Evolutionary conservation across 2,797 vertebrate species (phyloP).

Genomic region (Alcedo atthis): DNA sequence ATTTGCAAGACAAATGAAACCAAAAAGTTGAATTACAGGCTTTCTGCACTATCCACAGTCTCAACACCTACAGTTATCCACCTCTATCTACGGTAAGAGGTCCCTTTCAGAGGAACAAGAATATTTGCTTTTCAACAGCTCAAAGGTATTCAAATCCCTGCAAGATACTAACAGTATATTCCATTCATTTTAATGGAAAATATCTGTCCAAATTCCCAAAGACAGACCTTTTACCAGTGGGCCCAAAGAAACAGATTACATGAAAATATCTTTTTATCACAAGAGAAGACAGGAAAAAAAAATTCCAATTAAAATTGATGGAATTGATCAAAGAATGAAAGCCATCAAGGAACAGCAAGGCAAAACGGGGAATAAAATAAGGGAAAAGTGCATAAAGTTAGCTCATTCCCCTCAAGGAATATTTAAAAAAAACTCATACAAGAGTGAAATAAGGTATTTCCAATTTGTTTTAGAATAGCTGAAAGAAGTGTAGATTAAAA

Average conservation of each 20-base stretch:
- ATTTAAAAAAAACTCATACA: background rate
- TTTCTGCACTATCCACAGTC: background rate
- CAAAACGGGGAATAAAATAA: slow-evolving; percentile 61
- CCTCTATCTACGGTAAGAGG: background rate
- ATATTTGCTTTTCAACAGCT: slow-evolving; percentile 28
- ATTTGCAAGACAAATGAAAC: slow-evolving; percentile 1
- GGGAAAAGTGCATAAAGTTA: slow-evolving; percentile 44
- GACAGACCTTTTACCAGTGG: slow-evolving; percentile 57
- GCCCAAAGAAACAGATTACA: slow-evolving; percentile 56
- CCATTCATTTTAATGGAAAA: slow-evolving; percentile 64
- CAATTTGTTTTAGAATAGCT: slow-evolving; percentile 31
- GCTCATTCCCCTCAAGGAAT: slow-evolving; percentile 20
- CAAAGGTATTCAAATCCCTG: slow-evolving; percentile 63
- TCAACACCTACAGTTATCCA: slow-evolving; percentile 19
- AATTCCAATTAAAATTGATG: slow-evolving; percentile 71
- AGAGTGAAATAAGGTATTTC: slow-evolving; percentile 15
- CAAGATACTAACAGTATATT: slow-evolving; percentile 46
- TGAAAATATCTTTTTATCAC: slow-evolving; percentile 68
- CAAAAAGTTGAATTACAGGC: background rate
- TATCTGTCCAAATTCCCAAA: slow-evolving; percentile 66
- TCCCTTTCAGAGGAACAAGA: slow-evolving; percentile 18
- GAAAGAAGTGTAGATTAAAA: background rate
- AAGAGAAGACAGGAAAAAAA: slow-evolving; percentile 63
- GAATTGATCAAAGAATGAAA: slow-evolving; percentile 63
- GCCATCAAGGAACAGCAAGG: slow-evolving; percentile 51